These are phyloP conservation scores for Lycia hirtaria DNA, from an alignment of 2,888 invertebrate species.

Conservation along the genomic window DNA sequence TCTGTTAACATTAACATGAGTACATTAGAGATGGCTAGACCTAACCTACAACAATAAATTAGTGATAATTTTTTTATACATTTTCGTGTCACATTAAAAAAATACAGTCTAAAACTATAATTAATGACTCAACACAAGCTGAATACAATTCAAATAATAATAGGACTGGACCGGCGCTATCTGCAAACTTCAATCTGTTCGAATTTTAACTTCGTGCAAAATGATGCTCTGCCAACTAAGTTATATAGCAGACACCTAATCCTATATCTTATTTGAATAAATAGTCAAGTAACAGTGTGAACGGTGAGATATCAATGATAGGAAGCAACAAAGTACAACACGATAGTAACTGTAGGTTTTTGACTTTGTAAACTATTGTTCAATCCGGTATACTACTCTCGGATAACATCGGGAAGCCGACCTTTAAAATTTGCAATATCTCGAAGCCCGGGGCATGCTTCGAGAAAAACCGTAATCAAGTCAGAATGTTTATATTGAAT, in stretches of 20 bases:
- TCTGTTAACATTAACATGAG: conserved; percentile 19
- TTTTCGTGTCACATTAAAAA: conserved; percentile 1
- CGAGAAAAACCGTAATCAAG: conserved; percentile 71
- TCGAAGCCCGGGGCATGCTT: conserved; percentile 64
- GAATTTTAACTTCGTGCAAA: no score
- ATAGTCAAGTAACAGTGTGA: no score
- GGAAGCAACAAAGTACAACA: background rate
- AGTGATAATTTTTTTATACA: conserved; percentile 14
- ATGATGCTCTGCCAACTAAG: no score
- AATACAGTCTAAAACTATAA: conserved; percentile 1
- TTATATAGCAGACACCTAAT: no score
- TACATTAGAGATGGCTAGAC: conserved; percentile 11
- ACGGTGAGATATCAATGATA: no score
- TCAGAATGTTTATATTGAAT: conserved; percentile 81
- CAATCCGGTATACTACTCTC: background rate
- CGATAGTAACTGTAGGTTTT: conserved; percentile 5
- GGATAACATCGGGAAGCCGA: conserved; percentile 25
- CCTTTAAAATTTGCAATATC: conserved; percentile 72
- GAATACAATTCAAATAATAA: no score
- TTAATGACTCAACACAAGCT: no score
- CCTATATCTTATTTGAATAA: no score
- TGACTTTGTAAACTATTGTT: background rate
- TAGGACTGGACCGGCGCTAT: no score
- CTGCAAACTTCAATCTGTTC: no score
- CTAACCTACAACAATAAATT: conserved; percentile 23